Conservation (phyloP, 2,797 vertebrate genomes). For the Peromyscus attwateri region DNA sequence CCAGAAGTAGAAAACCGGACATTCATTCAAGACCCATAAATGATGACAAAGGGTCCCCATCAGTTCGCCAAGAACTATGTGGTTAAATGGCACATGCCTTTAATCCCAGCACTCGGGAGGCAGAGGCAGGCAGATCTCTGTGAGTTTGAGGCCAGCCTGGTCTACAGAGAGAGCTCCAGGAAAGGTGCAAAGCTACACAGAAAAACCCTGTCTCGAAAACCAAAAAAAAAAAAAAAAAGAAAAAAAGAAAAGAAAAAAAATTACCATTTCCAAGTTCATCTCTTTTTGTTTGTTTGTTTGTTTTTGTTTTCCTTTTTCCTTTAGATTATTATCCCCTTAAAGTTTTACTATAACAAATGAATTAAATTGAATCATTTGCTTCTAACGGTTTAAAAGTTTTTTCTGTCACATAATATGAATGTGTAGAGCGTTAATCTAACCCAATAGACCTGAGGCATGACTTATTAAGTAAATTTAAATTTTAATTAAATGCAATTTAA, state of each 20-base stretch:
- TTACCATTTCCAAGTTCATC: neutral
- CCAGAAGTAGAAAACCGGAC: neutral
- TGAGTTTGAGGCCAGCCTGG: too few relatives aligned
- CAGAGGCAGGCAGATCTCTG: too few relatives aligned
- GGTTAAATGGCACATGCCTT: neutral
- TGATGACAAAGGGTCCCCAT: neutral
- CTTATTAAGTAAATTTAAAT: slow-evolving; percentile 37
- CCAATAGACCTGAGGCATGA: neutral
- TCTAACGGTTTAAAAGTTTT: neutral
- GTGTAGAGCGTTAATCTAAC: neutral
- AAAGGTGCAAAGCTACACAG: too few relatives aligned
- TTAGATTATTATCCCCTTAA: slow-evolving; percentile 1
- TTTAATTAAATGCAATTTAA: slow-evolving; percentile 59
- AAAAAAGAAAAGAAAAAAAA: too few relatives aligned
- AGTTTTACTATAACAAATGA: slow-evolving; percentile 34
- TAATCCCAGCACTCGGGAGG: too few relatives aligned
- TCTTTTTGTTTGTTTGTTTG: neutral
- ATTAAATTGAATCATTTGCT: slow-evolving; percentile 7
- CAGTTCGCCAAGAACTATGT: neutral
- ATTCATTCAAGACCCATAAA: neutral
- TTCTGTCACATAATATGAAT: slow-evolving; percentile 10
- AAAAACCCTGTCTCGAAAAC: too few relatives aligned
- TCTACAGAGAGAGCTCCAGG: too few relatives aligned
- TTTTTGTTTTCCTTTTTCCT: neutral
- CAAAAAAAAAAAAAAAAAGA: too few relatives aligned